A percentile compares a stretch with the other conserved stretches of the same genome.
These are phyloP conservation scores for Bombus cullumanus DNA, from an alignment of 1,140 invertebrate genomes.

Conservation along the genomic window DNA sequence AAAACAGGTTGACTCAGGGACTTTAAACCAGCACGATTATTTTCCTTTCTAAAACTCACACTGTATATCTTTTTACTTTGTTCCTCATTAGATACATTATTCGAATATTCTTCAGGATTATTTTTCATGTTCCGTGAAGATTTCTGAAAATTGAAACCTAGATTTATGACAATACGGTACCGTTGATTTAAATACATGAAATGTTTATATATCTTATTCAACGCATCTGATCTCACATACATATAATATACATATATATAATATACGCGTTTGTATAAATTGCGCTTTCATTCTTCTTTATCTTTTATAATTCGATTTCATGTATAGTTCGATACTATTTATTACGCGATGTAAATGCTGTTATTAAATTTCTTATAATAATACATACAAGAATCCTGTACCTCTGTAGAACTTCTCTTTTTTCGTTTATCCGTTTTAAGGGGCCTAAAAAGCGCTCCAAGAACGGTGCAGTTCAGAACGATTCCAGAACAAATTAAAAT, in stretches of 20 bases:
- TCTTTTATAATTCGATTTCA: neutral
- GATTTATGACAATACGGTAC: neutral
- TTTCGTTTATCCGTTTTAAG: constrained; percentile 78
- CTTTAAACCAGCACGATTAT: constrained; percentile 71
- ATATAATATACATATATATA: neutral
- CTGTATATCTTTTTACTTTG: neutral
- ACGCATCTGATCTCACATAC: neutral
- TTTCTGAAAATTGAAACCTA: neutral
- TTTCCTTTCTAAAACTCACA: constrained; percentile 21
- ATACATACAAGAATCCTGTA: constrained; percentile 46
- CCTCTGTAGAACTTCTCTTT: constrained; percentile 26
- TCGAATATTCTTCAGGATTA: neutral
- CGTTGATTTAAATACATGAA: neutral
- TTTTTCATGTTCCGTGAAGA: neutral
- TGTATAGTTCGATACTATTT: neutral
- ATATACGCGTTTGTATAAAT: neutral
- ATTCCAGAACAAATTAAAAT: constrained; percentile 92
- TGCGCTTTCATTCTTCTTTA: too few relatives aligned
- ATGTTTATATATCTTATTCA: neutral
- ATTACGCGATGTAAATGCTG: neutral
- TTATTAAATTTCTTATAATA: constrained; percentile 14
- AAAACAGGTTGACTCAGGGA: constrained; percentile 87
- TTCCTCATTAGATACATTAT: neutral
- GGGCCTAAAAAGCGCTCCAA: constrained; percentile 92
- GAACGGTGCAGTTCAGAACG: constrained; percentile 91